Evolutionary conservation across 2,797 vertebrate genomes (phyloP).

Genomic region (Hyperoplus immaculatus): DNA sequence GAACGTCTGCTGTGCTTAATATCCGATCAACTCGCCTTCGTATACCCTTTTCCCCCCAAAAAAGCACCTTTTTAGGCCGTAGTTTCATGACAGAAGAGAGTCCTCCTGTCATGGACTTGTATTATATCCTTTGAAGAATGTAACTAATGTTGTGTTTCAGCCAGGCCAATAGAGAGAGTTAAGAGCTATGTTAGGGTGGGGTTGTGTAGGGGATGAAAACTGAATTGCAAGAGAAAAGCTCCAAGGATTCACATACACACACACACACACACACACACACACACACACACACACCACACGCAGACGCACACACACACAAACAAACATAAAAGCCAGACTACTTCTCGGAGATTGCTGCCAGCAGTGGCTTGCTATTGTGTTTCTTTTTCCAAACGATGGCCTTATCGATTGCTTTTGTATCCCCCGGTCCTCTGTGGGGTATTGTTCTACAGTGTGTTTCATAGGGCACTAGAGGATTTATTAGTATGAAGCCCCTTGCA

Average conservation of each 20-base stretch:
- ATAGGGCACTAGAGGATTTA: constrained; percentile 44
- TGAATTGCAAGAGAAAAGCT: constrained; percentile 53
- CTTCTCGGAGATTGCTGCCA: constrained; percentile 36
- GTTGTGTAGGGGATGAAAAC: constrained; percentile 35
- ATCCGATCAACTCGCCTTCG: constrained; percentile 44
- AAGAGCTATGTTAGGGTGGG: background rate
- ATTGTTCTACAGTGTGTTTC: constrained; percentile 39
- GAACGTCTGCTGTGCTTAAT: constrained; percentile 23
- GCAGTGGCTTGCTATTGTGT: constrained; percentile 42
- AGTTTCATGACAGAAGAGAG: constrained; percentile 48
- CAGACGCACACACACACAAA: too few relatives aligned
- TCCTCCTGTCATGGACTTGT: constrained; percentile 58
- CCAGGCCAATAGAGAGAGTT: constrained; percentile 12
- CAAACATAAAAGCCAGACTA: constrained; percentile 47
- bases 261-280: too few relatives aligned
- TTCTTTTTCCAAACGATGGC: constrained; percentile 62
- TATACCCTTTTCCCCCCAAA: constrained; percentile 16
- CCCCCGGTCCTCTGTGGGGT: constrained; percentile 30
- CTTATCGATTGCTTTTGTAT: constrained; percentile 65
- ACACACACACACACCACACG: too few relatives aligned
- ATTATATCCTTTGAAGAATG: constrained; percentile 74
- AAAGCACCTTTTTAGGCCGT: constrained; percentile 82
- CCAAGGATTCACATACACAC: constrained; percentile 46
- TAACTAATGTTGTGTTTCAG: constrained; percentile 57
- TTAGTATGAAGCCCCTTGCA: constrained; percentile 21